phyloP scores from a whole-genome alignment of 2,113 vertebrate species.

The Otis tarda region DNA sequence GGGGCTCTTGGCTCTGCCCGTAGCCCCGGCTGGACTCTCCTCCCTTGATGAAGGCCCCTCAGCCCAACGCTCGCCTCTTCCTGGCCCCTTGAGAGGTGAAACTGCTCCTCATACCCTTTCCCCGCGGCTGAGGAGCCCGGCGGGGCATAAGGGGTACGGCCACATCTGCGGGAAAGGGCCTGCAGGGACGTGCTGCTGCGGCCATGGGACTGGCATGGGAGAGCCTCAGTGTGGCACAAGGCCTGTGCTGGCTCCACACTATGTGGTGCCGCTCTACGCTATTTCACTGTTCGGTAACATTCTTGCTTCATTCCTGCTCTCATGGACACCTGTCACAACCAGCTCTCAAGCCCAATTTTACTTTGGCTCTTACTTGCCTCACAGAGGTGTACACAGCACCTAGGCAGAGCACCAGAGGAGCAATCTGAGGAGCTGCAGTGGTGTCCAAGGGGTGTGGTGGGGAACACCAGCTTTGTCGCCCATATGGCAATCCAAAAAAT shows the following conservation, averaged over 20 bases:
- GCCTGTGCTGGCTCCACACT: fast-evolving
- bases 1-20: background rate
- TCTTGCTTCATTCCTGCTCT: background rate
- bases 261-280: background rate
- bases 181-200: background rate
- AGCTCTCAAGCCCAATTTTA: fast-evolving
- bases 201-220: fast-evolving
- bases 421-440: background rate
- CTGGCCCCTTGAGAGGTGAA: background rate
- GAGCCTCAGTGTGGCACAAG: fast-evolving
- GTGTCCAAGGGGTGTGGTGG: fast-evolving
- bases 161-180: background rate
- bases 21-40: fast-evolving
- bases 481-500: fast-evolving
- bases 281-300: background rate
- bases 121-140: background rate
- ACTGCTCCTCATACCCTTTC: background rate
- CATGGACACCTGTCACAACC: background rate
- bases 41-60: fast-evolving
- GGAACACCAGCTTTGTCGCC: background rate
- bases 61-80: background rate
- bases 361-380: background rate
- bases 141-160: fast-evolving
- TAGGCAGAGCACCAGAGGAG: background rate
- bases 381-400: background rate